Evolutionary conservation across 2,113 vertebrate species (phyloP), one percentile per base, ranked within the genome.

Genomic region (Pteruthius melanotis): DNA sequence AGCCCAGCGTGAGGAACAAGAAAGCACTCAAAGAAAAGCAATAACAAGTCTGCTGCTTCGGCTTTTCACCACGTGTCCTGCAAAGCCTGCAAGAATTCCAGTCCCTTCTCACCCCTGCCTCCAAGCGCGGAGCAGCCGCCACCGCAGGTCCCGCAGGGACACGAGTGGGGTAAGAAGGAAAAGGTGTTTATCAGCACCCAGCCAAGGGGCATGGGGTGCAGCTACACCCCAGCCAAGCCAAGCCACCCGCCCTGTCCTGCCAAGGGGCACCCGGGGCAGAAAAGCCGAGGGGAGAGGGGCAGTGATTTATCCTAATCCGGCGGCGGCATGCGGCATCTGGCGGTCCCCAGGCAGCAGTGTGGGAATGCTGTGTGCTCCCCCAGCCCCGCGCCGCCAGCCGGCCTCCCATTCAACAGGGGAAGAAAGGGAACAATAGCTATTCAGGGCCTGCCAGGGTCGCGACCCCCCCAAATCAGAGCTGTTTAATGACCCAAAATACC

Each of bases 391-490:
- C 57, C 10, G 84, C 84, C 91, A 86, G 84, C 96, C 96, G 70
- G 97, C 97, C 96, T 97, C 94, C 95, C 97, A 98, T 98, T 98
- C 98, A 98, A 93, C 82, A 63, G 83, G 93, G 92, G 88, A 98
- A 98, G 98, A 98, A 98, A 98, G 95, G 97, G 95, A 97, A 98
- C 98, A 98, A 98, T 97, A 97, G 96, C 96, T 97, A 98, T 98
- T 98, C 97, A 98, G 92, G 97, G 87, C 96, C 90, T 95, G 97
- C 97, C 95, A 96, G 97, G 98, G 98, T 98, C 98, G 37, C 15
- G 96, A 97, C 97, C 97, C 84, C 95, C 94, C 97, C 96, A 96
- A 93, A 97, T 97, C 95, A 93, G 88, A 97, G 96, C 96, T 95
- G 95, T 96, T 98, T 98, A 98, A 97, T 98, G 97, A 98, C 97